Evolutionary conservation across 2,113 vertebrate species (phyloP).

Genomic region (Percina caprodes): DNA sequence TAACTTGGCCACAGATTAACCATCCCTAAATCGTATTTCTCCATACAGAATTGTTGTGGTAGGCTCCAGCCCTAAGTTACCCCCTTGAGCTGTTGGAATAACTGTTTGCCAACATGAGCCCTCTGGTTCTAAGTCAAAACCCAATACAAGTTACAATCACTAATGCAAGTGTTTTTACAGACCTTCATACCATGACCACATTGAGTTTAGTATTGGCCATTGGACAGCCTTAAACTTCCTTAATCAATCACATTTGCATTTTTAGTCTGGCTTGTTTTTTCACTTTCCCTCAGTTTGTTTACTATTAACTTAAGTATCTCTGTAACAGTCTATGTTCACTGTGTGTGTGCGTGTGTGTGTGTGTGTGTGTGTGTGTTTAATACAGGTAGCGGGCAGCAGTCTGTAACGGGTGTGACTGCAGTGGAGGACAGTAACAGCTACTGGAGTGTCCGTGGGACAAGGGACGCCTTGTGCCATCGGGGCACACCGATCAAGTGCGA

Average conservation of each 20-base stretch:
- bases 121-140: not conserved
- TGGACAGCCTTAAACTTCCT: not conserved
- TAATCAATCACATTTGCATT: not conserved
- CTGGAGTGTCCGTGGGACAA: constrained; percentile 91
- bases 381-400: constrained; percentile 96
- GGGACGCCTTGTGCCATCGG: constrained; percentile 84
- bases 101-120: constrained; percentile 6
- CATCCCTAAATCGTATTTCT: not conserved
- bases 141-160: not conserved
- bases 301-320: not conserved
- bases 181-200: not conserved
- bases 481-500: constrained; percentile 91
- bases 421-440: constrained; percentile 97
- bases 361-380: not conserved
- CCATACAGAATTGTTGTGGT: not conserved
- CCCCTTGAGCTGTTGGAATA: not conserved
- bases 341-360: constrained; percentile 12
- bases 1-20: too few species aligned
- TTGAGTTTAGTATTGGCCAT: not conserved
- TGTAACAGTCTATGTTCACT: not conserved
- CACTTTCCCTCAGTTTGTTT: not conserved
- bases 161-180: not conserved
- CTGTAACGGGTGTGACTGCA: constrained; percentile 92
- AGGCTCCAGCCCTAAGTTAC: not conserved
- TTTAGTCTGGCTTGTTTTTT: not conserved